Evolutionary conservation across 2,888 invertebrate species (phyloP).

Genomic region (Coelogynopora nodosa): DNA sequence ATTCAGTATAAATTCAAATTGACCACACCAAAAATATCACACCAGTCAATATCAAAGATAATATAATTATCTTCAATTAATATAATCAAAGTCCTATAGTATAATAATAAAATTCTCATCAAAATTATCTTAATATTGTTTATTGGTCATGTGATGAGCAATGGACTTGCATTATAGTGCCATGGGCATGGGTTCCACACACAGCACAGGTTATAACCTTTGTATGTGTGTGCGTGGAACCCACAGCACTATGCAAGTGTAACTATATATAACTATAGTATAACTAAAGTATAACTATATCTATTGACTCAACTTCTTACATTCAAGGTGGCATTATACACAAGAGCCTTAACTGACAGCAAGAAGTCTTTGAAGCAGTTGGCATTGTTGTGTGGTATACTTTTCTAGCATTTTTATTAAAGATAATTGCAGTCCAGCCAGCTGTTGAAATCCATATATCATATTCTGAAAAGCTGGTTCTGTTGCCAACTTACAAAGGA

Average conservation of each 20-base stretch:
- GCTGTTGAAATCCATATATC: background rate
- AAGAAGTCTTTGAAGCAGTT: background rate
- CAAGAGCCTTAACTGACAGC: constrained; percentile 9
- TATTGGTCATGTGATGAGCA: constrained; percentile 10
- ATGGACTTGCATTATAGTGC: background rate
- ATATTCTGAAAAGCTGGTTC: background rate
- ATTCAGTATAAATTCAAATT: too few species aligned
- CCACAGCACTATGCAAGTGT: too few species aligned
- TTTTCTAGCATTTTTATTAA: constrained; percentile 16
- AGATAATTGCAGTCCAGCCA: background rate
- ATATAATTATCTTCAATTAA: background rate
- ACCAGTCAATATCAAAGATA: background rate
- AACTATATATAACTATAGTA: too few species aligned
- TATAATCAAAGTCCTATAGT: background rate
- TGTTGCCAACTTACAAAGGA: constrained; percentile 17
- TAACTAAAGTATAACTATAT: too few species aligned
- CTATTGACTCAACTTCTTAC: background rate
- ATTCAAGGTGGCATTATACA: background rate
- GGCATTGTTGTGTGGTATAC: background rate
- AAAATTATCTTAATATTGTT: background rate
- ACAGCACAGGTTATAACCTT: too few species aligned
- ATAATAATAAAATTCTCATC: too few species aligned
- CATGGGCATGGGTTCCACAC: background rate
- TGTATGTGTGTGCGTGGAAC: too few species aligned
- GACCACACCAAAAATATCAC: background rate